Conservation (phyloP, 1,140 invertebrate genomes). For the Diplogasteroides magnus region DNA sequence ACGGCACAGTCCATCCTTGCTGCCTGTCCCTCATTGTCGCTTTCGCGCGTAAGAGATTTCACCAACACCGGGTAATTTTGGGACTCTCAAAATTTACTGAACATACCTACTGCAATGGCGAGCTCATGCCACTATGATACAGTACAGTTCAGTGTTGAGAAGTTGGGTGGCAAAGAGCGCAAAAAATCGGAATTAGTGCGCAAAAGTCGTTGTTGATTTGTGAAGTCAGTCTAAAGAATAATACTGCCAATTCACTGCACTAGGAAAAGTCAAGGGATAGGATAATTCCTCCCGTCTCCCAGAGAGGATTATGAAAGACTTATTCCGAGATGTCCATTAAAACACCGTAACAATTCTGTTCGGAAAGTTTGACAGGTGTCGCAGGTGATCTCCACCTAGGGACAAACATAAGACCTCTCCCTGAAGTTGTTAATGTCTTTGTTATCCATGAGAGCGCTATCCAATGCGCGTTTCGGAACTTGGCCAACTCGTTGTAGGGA, state of each 20-base stretch:
- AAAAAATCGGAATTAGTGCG: background rate
- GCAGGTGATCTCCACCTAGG: no score
- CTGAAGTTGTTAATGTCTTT: no score
- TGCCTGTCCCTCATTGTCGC: background rate
- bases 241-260: background rate
- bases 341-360: background rate
- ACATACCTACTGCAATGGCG: background rate
- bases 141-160: background rate
- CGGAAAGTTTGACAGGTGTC: no score
- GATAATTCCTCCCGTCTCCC: background rate
- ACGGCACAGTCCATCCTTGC: background rate
- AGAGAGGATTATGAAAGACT: background rate
- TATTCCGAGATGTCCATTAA: conserved; percentile 1
- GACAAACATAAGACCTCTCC: no score
- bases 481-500: no score
- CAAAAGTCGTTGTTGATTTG: background rate
- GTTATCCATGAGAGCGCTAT: no score
- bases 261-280: background rate
- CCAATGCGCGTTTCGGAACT: no score
- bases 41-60: background rate
- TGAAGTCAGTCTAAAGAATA: background rate
- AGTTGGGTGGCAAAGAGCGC: background rate
- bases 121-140: background rate
- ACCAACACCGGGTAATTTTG: background rate
- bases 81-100: background rate